A percentile compares a stretch with the other conserved stretches of the same genome.
Conservation (phyloP, 2,797 vertebrate genomes). For the Pelochelys cantorii region DNA sequence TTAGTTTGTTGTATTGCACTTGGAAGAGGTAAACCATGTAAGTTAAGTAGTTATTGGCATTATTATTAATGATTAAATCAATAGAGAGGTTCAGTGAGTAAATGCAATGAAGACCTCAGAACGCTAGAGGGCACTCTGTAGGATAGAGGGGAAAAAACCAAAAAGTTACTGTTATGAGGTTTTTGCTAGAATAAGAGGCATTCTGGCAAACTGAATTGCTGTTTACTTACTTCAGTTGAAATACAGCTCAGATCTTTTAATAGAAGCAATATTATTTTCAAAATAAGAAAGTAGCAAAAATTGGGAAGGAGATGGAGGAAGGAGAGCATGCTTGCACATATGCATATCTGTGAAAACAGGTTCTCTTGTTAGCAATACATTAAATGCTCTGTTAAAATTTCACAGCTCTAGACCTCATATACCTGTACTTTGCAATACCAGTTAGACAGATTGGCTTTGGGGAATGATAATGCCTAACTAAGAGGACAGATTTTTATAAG, state of each 20-base stretch:
- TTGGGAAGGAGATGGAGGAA: not conserved
- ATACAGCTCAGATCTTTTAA: not conserved
- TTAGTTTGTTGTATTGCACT: not conserved
- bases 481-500: not conserved
- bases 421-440: accelerated
- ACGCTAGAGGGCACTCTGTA: not conserved
- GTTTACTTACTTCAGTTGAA: not conserved
- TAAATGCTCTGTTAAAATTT: not conserved
- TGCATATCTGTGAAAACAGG: accelerated
- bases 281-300: not conserved
- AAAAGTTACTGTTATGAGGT: not conserved
- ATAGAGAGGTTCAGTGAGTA: not conserved
- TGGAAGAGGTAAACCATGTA: not conserved
- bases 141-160: not conserved
- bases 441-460: not conserved
- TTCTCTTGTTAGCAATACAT: not conserved
- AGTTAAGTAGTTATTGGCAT: constrained; percentile 2
- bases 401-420: accelerated
- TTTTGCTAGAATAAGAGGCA: not conserved
- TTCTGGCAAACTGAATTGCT: not conserved
- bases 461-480: not conserved
- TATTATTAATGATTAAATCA: not conserved
- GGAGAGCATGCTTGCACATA: not conserved
- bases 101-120: not conserved
- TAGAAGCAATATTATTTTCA: not conserved